These are phyloP conservation scores for Manacus vitellinus DNA, from an alignment of 2,113 vertebrate genomes.

Conservation along the genomic window DNA sequence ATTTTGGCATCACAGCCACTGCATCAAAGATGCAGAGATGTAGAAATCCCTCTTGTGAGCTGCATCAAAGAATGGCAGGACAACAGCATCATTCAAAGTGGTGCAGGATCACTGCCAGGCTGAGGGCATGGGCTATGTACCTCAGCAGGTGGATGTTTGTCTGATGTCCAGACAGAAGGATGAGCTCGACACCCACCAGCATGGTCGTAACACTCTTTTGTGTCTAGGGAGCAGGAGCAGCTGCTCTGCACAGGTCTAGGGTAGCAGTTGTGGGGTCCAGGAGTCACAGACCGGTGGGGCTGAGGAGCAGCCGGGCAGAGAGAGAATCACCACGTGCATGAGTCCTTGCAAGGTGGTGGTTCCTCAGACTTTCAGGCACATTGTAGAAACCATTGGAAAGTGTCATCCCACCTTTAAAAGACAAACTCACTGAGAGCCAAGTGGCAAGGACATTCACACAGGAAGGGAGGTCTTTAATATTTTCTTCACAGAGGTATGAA, in stretches of 20 bases:
- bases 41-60: neutral
- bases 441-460: neutral
- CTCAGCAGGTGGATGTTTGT: neutral
- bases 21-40: neutral
- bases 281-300: rapidly evolving
- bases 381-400: neutral
- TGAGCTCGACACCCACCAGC: rapidly evolving
- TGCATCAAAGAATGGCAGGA: neutral
- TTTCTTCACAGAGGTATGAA: neutral
- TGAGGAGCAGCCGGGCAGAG: rapidly evolving
- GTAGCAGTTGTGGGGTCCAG: neutral
- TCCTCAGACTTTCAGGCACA: neutral
- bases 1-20: neutral
- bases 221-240: neutral
- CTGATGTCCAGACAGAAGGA: rapidly evolving
- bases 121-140: neutral
- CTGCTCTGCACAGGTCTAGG: neutral
- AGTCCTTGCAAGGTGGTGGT: rapidly evolving
- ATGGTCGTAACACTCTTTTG: rapidly evolving
- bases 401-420: neutral
- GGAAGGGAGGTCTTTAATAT: neutral
- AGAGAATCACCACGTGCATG: rapidly evolving
- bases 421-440: neutral
- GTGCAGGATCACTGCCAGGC: neutral
- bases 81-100: neutral